phyloP scores from a whole-genome alignment of 2,888 invertebrate species.

The Autographa pulchrina region DNA sequence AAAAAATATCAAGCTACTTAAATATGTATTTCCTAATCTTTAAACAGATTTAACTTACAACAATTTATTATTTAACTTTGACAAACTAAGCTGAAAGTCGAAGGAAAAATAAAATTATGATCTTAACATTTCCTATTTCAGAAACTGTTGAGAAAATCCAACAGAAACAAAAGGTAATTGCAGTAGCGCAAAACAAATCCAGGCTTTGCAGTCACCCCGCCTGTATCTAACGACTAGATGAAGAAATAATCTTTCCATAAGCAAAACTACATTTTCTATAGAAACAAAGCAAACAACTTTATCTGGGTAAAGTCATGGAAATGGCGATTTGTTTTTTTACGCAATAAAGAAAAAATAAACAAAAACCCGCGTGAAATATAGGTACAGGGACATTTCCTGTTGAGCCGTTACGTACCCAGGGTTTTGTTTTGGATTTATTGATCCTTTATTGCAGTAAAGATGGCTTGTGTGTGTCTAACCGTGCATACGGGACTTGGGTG shows the following conservation, averaged over 20 bases:
- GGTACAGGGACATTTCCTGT: slow-evolving; percentile 47
- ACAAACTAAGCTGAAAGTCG: slow-evolving; percentile 29
- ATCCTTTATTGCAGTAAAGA: slow-evolving; percentile 56
- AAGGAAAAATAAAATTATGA: slow-evolving; percentile 47
- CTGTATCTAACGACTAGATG: slow-evolving; percentile 65
- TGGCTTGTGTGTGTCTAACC: slow-evolving; percentile 48
- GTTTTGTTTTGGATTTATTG: slow-evolving; percentile 59
- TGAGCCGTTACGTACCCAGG: slow-evolving; percentile 54
- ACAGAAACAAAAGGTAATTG: slow-evolving; percentile 70
- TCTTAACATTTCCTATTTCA: slow-evolving; percentile 57
- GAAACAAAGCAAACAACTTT: slow-evolving; percentile 51
- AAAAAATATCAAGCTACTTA: neutral
- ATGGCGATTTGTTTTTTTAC: slow-evolving; percentile 51
- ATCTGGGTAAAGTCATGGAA: slow-evolving; percentile 51
- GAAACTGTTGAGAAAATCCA: slow-evolving; percentile 61
- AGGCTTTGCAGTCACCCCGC: slow-evolving; percentile 62
- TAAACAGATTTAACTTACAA: neutral
- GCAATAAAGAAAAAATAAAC: slow-evolving; percentile 61
- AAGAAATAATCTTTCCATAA: slow-evolving; percentile 68
- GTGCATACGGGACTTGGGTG: slow-evolving; percentile 39
- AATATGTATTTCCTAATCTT: neutral
- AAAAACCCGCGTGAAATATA: slow-evolving; percentile 58
- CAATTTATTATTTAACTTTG: slow-evolving; percentile 15
- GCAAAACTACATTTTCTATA: slow-evolving; percentile 57
- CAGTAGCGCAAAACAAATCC: slow-evolving; percentile 67